Conservation (phyloP, 1,140 invertebrate genomes). For the Bombyx mandarina region DNA sequence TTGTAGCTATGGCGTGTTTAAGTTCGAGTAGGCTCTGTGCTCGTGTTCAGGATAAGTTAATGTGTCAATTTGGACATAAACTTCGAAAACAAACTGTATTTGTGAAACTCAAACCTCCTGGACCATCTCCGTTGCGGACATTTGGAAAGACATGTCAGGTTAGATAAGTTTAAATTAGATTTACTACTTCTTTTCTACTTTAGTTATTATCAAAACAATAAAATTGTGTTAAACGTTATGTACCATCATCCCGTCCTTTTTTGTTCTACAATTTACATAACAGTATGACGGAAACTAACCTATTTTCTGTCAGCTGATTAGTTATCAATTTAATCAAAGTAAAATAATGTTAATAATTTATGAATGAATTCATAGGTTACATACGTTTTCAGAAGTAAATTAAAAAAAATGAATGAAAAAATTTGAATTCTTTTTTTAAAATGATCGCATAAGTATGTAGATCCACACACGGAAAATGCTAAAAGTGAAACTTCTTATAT, state of each 20-base stretch:
- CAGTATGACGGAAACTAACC: slow-evolving; percentile 55
- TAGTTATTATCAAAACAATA: not conserved
- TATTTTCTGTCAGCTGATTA: slow-evolving; percentile 59
- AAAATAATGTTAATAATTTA: not conserved
- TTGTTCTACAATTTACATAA: slow-evolving; percentile 49
- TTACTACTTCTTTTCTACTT: slow-evolving; percentile 3
- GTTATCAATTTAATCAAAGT: no score
- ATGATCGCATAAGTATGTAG: slow-evolving; percentile 5
- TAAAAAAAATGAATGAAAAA: slow-evolving; percentile 2
- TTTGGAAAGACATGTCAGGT: slow-evolving; percentile 71
- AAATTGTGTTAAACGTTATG: not conserved
- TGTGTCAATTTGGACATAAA: slow-evolving; percentile 81
- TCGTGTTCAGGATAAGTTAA: slow-evolving; percentile 80
- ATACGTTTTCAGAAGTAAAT: slow-evolving; percentile 10
- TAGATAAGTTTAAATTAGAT: slow-evolving; percentile 31
- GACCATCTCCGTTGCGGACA: slow-evolving; percentile 69
- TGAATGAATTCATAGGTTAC: slow-evolving; percentile 11
- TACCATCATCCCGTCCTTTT: not conserved
- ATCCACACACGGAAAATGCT: slow-evolving; percentile 34
- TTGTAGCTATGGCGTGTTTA: slow-evolving; percentile 83
- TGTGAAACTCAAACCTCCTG: slow-evolving; percentile 74
- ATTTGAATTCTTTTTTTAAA: not conserved
- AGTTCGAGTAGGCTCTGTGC: slow-evolving; percentile 83
- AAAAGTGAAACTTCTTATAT: slow-evolving; percentile 55
- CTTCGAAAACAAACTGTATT: slow-evolving; percentile 75